Evolutionary conservation across 2,113 vertebrate genomes (phyloP).

Genomic region (Clarias macrocephalus): DNA sequence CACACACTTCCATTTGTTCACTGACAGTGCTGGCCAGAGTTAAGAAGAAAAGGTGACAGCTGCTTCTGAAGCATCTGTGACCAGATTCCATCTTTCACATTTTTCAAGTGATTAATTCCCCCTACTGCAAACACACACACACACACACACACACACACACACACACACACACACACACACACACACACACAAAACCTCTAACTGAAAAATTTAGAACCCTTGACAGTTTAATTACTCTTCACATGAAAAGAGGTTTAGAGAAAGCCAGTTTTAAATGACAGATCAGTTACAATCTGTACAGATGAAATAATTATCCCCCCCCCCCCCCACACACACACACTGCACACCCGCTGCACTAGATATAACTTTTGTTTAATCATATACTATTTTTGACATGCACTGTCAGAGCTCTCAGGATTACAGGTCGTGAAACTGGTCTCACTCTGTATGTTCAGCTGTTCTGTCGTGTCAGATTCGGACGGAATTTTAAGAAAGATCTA

Average conservation of each 20-base stretch:
- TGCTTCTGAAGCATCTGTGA: constrained; percentile 49
- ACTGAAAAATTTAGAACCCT: constrained; percentile 10
- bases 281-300: constrained; percentile 4
- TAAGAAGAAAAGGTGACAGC: constrained; percentile 48
- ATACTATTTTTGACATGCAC: not conserved
- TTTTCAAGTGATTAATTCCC: constrained; percentile 51
- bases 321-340: not conserved
- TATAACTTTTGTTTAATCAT: not conserved
- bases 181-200: constrained; percentile 33
- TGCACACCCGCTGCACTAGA: not conserved
- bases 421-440: not conserved
- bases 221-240: constrained; percentile 48
- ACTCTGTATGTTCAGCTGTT: constrained; percentile 53
- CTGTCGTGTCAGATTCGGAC: constrained; percentile 23
- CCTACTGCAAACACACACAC: constrained; percentile 40
- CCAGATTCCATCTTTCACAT: constrained; percentile 53
- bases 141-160: constrained; percentile 42
- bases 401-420: not conserved
- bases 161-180: constrained; percentile 42
- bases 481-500: constrained; percentile 2
- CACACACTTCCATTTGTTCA: constrained; percentile 30
- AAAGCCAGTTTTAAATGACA: constrained; percentile 5
- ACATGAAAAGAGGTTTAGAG: constrained; percentile 25
- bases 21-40: constrained; percentile 42
- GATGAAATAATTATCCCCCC: not conserved